phyloP scores from a whole-genome alignment of 2,113 vertebrate species.

The Muscicapa adusta region DNA sequence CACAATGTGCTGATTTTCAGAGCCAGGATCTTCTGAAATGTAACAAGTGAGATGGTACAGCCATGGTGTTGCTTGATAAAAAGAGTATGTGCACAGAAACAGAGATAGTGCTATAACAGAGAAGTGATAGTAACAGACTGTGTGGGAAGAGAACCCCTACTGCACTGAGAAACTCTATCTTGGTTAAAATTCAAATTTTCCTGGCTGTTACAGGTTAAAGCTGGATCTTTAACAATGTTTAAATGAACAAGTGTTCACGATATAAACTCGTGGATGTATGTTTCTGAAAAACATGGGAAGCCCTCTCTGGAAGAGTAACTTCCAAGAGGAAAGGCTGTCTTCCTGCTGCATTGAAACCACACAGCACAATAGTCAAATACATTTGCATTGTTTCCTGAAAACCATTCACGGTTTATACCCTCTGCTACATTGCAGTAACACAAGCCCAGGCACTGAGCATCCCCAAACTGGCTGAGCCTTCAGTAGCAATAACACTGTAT shows the following conservation, averaged over 20 bases:
- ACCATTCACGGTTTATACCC: neutral
- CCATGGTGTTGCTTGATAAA: neutral
- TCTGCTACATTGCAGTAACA: neutral
- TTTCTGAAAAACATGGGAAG: neutral
- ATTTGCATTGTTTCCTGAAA: neutral
- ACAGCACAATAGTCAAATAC: neutral
- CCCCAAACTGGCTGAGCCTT: neutral
- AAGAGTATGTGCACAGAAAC: neutral
- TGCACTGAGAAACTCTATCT: neutral
- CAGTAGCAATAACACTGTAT: accelerated
- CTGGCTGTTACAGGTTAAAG: neutral
- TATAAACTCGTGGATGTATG: neutral
- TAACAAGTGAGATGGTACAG: neutral
- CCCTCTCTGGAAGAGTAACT: neutral
- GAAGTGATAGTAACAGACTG: neutral
- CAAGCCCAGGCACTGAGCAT: accelerated
- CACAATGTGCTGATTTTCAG: neutral
- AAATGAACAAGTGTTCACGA: neutral
- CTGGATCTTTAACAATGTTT: neutral
- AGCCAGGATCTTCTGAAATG: neutral
- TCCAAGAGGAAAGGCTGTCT: neutral
- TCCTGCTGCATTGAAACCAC: neutral
- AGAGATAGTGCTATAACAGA: neutral
- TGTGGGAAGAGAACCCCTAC: neutral
- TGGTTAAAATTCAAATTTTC: neutral